Percentiles rank a stretch among this genome's conserved stretches.
Conservation (phyloP, 2,113 vertebrate species). For the Ellobius talpinus region DNA sequence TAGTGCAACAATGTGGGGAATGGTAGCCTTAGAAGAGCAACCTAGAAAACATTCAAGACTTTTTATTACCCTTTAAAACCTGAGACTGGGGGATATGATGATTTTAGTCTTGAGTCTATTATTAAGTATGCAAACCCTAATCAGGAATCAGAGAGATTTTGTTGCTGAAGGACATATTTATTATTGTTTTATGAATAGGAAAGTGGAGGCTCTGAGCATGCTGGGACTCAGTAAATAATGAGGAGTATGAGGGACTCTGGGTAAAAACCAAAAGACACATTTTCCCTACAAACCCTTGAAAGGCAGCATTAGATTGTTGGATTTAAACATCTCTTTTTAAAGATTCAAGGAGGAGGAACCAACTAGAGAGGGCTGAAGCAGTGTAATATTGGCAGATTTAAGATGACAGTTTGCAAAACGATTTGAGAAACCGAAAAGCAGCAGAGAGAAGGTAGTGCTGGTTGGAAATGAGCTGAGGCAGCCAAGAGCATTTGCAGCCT, state of each 20-base stretch:
- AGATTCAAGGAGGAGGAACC: conserved; percentile 23
- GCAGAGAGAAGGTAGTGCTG: not conserved
- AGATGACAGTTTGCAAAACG: conserved; percentile 36
- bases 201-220: not conserved
- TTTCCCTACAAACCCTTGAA: conserved; percentile 10
- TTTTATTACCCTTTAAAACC: not conserved
- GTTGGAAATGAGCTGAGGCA: conserved; percentile 48
- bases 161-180: not conserved
- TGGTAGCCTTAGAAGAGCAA: not conserved
- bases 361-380: conserved; percentile 4
- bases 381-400: conserved; percentile 69
- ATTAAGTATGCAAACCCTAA: not conserved
- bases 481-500: conserved; percentile 69
- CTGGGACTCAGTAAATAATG: not conserved
- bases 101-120: not conserved
- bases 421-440: not conserved
- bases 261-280: not conserved
- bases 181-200: not conserved
- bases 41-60: not conserved
- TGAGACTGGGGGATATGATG: not conserved
- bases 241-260: not conserved
- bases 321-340: conserved; percentile 46
- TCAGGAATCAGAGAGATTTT: not conserved
- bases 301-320: not conserved
- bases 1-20: not conserved